Evolutionary conservation across 2,113 vertebrate genomes (phyloP), one percentile per base, ranked within the genome.

Genomic region (Oostethus manadensis): DNA sequence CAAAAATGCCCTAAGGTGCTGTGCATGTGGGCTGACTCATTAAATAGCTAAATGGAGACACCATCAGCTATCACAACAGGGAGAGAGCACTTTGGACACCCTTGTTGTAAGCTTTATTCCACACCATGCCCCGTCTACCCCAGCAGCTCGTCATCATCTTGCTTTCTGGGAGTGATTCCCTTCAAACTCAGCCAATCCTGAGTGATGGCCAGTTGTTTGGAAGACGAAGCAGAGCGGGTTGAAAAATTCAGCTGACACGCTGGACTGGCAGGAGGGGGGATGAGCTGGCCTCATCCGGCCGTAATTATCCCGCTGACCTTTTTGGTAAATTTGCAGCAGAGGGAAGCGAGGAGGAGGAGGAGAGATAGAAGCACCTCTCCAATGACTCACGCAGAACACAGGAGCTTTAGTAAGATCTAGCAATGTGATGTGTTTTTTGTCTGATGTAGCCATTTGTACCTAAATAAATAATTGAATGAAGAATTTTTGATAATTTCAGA

Each of bases 231-330:
- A 6, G 61, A 60, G 26, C 68, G 0, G 13, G 35, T 45, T 58
- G 35, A 46, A 76, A 78, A 66, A 69, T 35, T 51, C 20, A 3
- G 16, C 35, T 42, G 71, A 72, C 42, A 17, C 66, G 15, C 43
- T 0, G 50, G 60, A 56, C 64, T 55, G 56, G 64, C 45, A 14
- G 21, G n/a, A 11, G 45, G 38, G 44, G 68, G 68, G 54, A 43
- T 62, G 58, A 58, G 46, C 50, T 22, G 3, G 65, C 56, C 64
- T 68, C 55, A 66, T 74, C 68, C 17, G 8, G 62, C 43, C 67
- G 56, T 73, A 70, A 73, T 75, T 71, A 82, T 73, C 68, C 68
- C 17, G 1, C 38, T 73, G 71, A 82, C 80, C 80, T 79, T 74
- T 77, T 58, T 51, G 4, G 51, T 43, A 55, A 68, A 71, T 43